A percentile compares a stretch with the other conserved stretches of the same genome.
Evolutionary conservation across 2,113 vertebrate species (phyloP).

Genomic region (Genyomyrus donnyi): DNA sequence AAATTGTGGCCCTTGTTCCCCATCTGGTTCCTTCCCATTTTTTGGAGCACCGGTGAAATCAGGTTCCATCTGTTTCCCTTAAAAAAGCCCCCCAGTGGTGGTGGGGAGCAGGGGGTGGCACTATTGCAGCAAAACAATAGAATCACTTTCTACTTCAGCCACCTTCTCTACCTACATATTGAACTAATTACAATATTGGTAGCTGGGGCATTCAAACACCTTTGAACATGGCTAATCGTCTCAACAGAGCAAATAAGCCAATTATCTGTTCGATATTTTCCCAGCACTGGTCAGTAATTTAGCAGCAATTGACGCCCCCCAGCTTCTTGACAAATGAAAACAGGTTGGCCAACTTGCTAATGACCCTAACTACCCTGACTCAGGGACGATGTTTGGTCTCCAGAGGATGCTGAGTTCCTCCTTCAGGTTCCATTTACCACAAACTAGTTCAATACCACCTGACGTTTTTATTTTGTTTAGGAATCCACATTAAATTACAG

Average conservation of each 20-base stretch:
- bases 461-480: conserved; percentile 34
- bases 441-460: conserved; percentile 44
- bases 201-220: conserved; percentile 27
- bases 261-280: conserved; percentile 45
- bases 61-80: not conserved
- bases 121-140: conserved; percentile 22
- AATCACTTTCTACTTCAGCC: conserved; percentile 28
- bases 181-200: conserved; percentile 43
- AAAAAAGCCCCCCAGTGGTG: conserved; percentile 3
- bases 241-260: conserved; percentile 37
- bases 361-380: conserved; percentile 28
- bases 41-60: not conserved
- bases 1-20: not conserved
- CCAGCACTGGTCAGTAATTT: conserved; percentile 41
- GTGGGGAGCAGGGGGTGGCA: not conserved
- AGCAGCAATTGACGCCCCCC: conserved; percentile 41
- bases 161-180: conserved; percentile 33
- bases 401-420: conserved; percentile 42
- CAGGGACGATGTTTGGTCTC: conserved; percentile 30
- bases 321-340: conserved; percentile 40
- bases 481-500: conserved; percentile 50
- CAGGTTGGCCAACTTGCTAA: conserved; percentile 37
- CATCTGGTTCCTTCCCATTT: not conserved
- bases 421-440: conserved; percentile 54
- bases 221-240: conserved; percentile 36